These are phyloP conservation scores for Meliscaeva auricollis DNA, from an alignment of 2,888 invertebrate species.

Conservation along the genomic window DNA sequence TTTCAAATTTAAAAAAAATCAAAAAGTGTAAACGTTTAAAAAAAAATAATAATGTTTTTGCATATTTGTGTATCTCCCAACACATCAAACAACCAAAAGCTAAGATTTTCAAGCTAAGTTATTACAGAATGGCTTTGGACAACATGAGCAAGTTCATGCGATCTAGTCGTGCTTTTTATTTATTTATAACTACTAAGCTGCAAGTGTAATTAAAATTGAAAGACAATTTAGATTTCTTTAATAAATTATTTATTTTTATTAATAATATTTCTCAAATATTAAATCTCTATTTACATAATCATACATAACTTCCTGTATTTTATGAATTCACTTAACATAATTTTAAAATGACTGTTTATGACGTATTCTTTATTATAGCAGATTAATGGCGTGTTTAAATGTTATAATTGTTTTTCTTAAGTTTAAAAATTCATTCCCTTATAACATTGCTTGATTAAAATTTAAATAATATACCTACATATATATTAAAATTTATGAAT, in stretches of 20 bases:
- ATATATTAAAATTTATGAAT: not conserved
- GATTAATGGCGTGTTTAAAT: conserved; percentile 47
- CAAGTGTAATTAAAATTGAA: not conserved
- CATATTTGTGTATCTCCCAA: too few relatives aligned
- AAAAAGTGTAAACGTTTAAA: too few relatives aligned
- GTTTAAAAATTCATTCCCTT: conserved; percentile 30
- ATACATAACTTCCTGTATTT: conserved; percentile 61
- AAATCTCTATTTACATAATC: conserved; percentile 70
- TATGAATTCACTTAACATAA: conserved; percentile 47
- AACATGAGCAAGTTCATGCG: too few relatives aligned
- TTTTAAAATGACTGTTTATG: conserved; percentile 51
- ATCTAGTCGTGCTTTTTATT: too few relatives aligned
- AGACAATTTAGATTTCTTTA: conserved; percentile 16
- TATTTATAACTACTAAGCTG: too few relatives aligned
- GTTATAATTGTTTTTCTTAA: conserved; percentile 39
- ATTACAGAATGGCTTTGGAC: too few relatives aligned
- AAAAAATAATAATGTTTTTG: too few relatives aligned
- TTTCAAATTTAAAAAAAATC: too few relatives aligned
- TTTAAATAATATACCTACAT: conserved; percentile 19
- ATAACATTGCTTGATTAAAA: conserved; percentile 43
- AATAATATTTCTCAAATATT: conserved; percentile 55
- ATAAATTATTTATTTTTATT: conserved; percentile 63
- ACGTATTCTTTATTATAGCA: conserved; percentile 40
- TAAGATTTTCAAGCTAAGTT: too few relatives aligned
- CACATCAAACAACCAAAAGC: too few relatives aligned